These are phyloP conservation scores for Meriones unguiculatus DNA, from an alignment of 2,113 vertebrate genomes.

Conservation along the genomic window DNA sequence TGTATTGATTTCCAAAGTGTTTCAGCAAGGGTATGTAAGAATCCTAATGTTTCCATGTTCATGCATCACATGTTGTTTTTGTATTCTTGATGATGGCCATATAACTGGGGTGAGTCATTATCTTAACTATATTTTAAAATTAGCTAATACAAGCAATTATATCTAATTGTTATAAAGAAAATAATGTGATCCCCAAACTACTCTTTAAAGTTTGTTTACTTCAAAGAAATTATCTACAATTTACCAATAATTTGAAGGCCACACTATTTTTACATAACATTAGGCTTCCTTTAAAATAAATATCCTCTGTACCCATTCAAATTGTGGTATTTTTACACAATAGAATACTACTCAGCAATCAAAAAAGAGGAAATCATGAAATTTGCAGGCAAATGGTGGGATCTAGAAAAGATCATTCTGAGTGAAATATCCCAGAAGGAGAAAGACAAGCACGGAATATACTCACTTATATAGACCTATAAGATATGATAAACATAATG, in stretches of 20 bases:
- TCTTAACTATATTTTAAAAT: not conserved
- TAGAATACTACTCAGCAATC: too few relatives aligned
- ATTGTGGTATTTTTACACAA: too few relatives aligned
- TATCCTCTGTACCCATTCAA: too few relatives aligned
- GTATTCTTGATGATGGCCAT: not conserved
- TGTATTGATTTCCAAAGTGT: not conserved
- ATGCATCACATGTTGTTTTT: not conserved
- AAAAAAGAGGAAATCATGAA: too few relatives aligned
- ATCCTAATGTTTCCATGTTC: not conserved
- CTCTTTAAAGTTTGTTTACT: not conserved
- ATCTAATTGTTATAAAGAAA: not conserved
- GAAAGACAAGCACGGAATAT: too few relatives aligned
- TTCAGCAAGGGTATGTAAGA: not conserved
- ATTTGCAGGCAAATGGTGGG: too few relatives aligned
- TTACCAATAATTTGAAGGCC: not conserved
- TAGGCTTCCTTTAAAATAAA: not conserved
- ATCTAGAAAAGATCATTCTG: too few relatives aligned
- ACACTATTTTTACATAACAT: not conserved
- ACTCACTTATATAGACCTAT: too few relatives aligned
- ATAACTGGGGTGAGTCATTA: not conserved
- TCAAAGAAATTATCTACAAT: not conserved
- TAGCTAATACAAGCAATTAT: not conserved
- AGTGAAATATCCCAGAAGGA: too few relatives aligned
- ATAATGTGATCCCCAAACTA: not conserved
- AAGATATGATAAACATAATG: too few relatives aligned